A percentile compares a stretch with the other conserved stretches of the same genome.
phyloP scores from a whole-genome alignment of 92 coral and sea anemone genomes.

The Blastomussa wellsi region DNA sequence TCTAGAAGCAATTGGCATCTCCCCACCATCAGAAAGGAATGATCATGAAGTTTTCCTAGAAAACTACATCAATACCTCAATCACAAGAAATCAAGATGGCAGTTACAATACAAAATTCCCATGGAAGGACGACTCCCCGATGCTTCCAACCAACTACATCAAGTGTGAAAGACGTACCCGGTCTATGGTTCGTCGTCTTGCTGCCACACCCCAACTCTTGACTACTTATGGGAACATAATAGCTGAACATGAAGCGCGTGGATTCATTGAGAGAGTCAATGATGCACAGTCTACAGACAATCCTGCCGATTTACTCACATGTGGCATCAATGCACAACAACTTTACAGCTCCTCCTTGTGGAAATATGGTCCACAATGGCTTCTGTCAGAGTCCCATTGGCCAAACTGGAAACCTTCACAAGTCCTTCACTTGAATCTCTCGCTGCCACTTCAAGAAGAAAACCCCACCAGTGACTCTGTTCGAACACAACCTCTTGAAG shows the following conservation, averaged over 20 bases:
- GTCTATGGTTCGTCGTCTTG: constrained; percentile 40
- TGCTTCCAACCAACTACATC: constrained; percentile 39
- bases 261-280: too few species aligned
- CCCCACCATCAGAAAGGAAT: too few species aligned
- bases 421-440: neutral
- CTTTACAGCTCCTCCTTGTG: constrained; percentile 44
- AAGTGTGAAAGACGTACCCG: constrained; percentile 44
- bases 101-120: constrained; percentile 47
- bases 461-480: neutral
- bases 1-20: too few species aligned
- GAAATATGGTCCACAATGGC: constrained; percentile 46
- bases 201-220: too few species aligned
- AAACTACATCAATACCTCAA: constrained; percentile 22
- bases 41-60: too few species aligned
- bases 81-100: constrained; percentile 43
- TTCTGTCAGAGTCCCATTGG: constrained; percentile 38
- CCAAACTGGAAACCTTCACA: constrained; percentile 43
- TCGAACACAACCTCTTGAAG: too few species aligned
- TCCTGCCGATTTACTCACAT: too few species aligned
- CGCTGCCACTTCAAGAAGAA: neutral
- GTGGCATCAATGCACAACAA: too few species aligned
- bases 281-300: too few species aligned
- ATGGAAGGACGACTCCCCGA: too few species aligned
- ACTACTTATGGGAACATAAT: too few species aligned
- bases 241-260: too few species aligned